These are phyloP conservation scores for Andrena trimmerana DNA, from an alignment of 2,888 invertebrate genomes.

Conservation along the genomic window DNA sequence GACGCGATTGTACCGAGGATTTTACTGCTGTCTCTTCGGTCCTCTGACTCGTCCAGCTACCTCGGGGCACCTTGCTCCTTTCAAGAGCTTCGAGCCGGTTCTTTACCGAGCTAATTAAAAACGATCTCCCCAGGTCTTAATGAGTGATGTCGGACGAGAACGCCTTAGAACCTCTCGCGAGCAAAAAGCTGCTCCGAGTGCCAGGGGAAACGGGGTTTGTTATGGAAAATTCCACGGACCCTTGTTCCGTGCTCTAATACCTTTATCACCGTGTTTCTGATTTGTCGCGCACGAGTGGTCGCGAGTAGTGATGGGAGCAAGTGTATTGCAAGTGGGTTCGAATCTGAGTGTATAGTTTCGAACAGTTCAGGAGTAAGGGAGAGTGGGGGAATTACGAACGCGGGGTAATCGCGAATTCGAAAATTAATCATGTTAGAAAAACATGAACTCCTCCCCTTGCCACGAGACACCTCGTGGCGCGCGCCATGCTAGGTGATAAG, in stretches of 20 bases:
- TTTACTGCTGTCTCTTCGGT: constrained; percentile 45
- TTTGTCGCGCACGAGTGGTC: neutral
- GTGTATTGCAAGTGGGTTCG: too few species aligned
- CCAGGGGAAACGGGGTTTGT: neutral
- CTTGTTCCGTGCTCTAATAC: neutral
- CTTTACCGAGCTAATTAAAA: constrained; percentile 62
- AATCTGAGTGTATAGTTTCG: too few species aligned
- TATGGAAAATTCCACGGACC: neutral
- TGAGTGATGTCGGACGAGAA: constrained; percentile 40
- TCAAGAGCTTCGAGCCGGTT: constrained; percentile 37
- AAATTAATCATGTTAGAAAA: too few species aligned
- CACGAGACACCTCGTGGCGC: too few species aligned
- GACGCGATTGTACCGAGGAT: constrained; percentile 56
- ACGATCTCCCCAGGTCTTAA: constrained; percentile 44
- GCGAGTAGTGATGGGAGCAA: too few species aligned
- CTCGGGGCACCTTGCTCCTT: constrained; percentile 18
- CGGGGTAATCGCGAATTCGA: too few species aligned
- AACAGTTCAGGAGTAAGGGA: too few species aligned
- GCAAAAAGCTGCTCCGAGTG: neutral
- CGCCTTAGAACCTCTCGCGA: neutral
- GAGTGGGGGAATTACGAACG: too few species aligned
- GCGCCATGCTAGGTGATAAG: too few species aligned
- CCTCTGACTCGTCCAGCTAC: constrained; percentile 24
- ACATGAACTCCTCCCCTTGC: too few species aligned
- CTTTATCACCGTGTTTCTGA: neutral